Evolutionary conservation across 2,888 invertebrate genomes (phyloP).

Genomic region (Ennomos erosarius): DNA sequence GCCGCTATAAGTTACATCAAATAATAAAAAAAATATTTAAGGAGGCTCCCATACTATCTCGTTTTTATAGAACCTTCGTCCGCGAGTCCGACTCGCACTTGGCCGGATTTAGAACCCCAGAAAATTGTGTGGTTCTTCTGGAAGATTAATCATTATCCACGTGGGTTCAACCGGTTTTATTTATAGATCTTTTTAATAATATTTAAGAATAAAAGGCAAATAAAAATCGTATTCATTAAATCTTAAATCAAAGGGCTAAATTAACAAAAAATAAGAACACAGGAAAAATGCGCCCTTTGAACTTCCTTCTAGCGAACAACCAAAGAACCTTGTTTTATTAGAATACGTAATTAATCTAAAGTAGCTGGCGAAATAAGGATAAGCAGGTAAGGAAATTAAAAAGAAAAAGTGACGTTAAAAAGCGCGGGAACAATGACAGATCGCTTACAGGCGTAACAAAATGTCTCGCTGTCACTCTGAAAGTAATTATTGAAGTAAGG

Average conservation of each 20-base stretch:
- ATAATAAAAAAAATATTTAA: too few species aligned
- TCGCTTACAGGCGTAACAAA: constrained; percentile 74
- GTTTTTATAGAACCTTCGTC: too few species aligned
- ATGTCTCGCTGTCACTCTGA: constrained; percentile 65
- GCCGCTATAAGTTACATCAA: too few species aligned
- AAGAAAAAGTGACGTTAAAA: constrained; percentile 47
- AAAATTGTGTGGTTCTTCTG: too few species aligned
- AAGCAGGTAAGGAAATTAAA: constrained; percentile 54
- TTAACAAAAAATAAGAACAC: constrained; percentile 5
- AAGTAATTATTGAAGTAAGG: constrained; percentile 60
- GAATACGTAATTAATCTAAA: constrained; percentile 41
- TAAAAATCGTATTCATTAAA: constrained; percentile 5
- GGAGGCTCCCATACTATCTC: too few species aligned
- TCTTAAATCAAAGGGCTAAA: constrained; percentile 27
- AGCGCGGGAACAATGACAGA: constrained; percentile 67
- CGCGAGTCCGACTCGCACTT: too few species aligned
- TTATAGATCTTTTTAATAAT: too few species aligned
- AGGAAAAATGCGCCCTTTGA: constrained; percentile 22
- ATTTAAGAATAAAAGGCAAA: not conserved
- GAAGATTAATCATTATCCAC: too few species aligned
- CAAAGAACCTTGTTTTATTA: constrained; percentile 45
- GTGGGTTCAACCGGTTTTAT: too few species aligned
- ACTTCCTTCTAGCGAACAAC: constrained; percentile 35
- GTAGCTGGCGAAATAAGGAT: constrained; percentile 53
- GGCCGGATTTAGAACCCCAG: too few species aligned